A percentile compares a stretch with the other conserved stretches of the same genome.
phyloP scores from a whole-genome alignment of 2,888 invertebrate species.

The Philonicus albiceps region DNA sequence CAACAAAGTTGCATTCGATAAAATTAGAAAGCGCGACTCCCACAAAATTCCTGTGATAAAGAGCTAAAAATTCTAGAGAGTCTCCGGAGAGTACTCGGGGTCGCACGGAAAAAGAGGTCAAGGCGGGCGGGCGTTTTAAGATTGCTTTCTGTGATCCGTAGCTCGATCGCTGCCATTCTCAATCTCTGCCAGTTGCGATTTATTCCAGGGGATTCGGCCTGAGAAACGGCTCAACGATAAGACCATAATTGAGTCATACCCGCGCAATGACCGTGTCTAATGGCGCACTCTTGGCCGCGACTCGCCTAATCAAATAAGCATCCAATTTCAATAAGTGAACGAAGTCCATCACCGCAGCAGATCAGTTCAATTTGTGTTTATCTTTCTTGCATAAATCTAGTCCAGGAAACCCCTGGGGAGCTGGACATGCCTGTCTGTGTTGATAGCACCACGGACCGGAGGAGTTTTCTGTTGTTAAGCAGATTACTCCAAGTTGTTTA shows the following conservation, averaged over 20 bases:
- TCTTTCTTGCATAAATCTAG: background rate
- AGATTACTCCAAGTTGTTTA: background rate
- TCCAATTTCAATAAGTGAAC: background rate
- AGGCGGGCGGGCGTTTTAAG: background rate
- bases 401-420: slow-evolving; percentile 10
- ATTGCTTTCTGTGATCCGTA: background rate
- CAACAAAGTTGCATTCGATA: background rate
- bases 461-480: slow-evolving; percentile 15
- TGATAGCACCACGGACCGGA: background rate
- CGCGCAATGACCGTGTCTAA: background rate
- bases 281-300: background rate
- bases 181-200: background rate
- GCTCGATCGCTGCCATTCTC: background rate
- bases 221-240: background rate
- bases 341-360: background rate
- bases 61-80: background rate
- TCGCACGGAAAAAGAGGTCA: background rate
- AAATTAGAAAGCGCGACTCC: background rate
- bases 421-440: background rate
- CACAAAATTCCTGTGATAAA: background rate
- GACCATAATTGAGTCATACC: background rate
- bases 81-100: background rate
- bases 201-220: background rate
- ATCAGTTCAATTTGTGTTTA: background rate
- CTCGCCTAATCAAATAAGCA: background rate